Evolutionary conservation across 2,797 vertebrate genomes (phyloP), one percentile per base, ranked within the genome.

Genomic region (Protosalanx chinensis): DNA sequence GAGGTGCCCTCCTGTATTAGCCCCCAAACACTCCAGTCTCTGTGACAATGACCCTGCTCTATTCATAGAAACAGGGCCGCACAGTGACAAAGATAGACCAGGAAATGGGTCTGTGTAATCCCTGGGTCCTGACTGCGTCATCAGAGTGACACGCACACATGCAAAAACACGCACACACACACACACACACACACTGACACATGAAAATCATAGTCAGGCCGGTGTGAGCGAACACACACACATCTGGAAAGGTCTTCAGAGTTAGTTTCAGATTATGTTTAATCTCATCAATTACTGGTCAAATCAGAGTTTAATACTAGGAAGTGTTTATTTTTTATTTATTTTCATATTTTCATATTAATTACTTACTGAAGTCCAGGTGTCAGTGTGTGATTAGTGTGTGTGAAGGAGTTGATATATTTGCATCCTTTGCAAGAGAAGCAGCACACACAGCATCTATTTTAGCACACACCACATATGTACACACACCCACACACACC

Each of bases 101-200:
- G 81, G 79, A 91, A 91, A 79, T 89, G 86, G 89, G 88, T 87
- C 88, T 85, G 82, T 87, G 75, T 85, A 85, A 85, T 87, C 85
- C 75, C 85, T 75, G 79, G 75, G 68, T 64, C 32, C 64, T 75
- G 67, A 64, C 73, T 62, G 71, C 64, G 66, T 61, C 64, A 41
- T 51, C 32, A 51, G 18, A 49, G 58, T 10, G 27, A 64, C 41
- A 53, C n/a, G n/a, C 46, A 67, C 30, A 51, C 41, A 62, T 27
- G 15, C 29, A 32, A n/a, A 16, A 35, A 16, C 53, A 27, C 68
- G 20, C 57, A 6, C 68, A 20, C 20, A 29, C 63, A 41, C 63
- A 27, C 63, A 58, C 60, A 46, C 64, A 49, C 64, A 18, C 64
- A 49, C 56, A 46, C 41, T 35, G 1, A 53, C 51, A 53, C 51